Conservation (phyloP, 2,888 invertebrate species). For the Hydropsyche betteni region DNA sequence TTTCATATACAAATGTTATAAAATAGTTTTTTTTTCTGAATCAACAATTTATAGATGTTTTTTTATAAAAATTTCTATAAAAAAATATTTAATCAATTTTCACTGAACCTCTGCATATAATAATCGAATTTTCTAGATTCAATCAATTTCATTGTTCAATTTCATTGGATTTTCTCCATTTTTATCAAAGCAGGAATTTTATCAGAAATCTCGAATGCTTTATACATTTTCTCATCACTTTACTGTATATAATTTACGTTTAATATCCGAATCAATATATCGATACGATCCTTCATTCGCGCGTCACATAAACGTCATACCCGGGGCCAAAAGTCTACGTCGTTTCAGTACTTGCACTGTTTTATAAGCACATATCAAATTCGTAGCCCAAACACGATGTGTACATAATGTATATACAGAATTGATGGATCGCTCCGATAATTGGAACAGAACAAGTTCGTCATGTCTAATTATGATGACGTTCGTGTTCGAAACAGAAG, state of each 20-base stretch:
- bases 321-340: not conserved
- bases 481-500: not conserved
- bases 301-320: conserved; percentile 32
- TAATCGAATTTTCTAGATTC: no score
- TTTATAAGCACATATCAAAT: not conserved
- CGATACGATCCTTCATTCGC: conserved; percentile 3
- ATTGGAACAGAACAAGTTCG: conserved; percentile 19
- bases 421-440: conserved; percentile 7
- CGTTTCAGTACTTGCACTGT: not conserved
- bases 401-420: not conserved
- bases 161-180: not conserved
- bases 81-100: no score
- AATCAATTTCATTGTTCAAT: no score
- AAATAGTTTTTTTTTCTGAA: no score
- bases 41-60: no score
- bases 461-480: conserved; percentile 8
- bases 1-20: no score
- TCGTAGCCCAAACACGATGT: no score
- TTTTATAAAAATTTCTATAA: no score
- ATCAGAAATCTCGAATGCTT: not conserved
- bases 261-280: not conserved
- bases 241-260: not conserved
- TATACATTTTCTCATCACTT: not conserved
- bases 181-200: not conserved
- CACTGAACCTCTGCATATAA: no score